Base-by-base conservation (phyloP, 2,797 vertebrate species). In the Coregonus ussuriensis region DNA sequence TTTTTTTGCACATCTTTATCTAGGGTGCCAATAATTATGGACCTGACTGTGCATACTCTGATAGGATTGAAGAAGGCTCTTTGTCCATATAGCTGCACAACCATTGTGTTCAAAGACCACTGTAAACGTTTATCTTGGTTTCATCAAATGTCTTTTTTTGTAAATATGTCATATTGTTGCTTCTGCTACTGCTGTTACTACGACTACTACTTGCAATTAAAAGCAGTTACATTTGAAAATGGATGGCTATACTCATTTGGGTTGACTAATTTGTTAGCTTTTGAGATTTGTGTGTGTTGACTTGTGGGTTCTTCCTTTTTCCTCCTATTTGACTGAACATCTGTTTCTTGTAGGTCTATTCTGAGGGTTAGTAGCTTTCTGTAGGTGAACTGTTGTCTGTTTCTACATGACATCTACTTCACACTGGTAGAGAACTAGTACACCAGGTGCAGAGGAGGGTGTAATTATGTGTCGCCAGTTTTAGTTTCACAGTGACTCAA, bases 291-390 rank as follows among this genome's bases (percentile, higher is more conserved):
- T 51, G 18, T 14, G 68, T 41, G 56, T 59, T 11, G 41, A 47
- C 9, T 47, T 47, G 41, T 13, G 41, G 2, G 41, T 2, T 18
- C 41, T 70, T 78, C 76, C 77, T 78, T 52, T 62, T 4, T 74
- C 53, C 4, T 51, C 62, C 16, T 1, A 33, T 53, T 72, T 76
- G 29, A 66, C 62, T 67, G 16, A 41, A 66, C 66, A 56, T 37
- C 33, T 77, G 72, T 74, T 79, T 47, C 41, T 47, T 68, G 53
- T 71, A 18, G 37, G 54, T 79, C 71, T 82, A 74, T 82, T 74
- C 72, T 72, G 47, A 81, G 56, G 4, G 2, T 54, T 71, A 16
- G 66, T 51, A 63, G 47, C 70, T 84, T 84, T 82, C 83, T 83
- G 79, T 83, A 81, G 82, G 52, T 67, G 1, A 25, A 47, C 71